Conservation (phyloP, 2,113 vertebrate species). For the Oncorhynchus nerka region DNA sequence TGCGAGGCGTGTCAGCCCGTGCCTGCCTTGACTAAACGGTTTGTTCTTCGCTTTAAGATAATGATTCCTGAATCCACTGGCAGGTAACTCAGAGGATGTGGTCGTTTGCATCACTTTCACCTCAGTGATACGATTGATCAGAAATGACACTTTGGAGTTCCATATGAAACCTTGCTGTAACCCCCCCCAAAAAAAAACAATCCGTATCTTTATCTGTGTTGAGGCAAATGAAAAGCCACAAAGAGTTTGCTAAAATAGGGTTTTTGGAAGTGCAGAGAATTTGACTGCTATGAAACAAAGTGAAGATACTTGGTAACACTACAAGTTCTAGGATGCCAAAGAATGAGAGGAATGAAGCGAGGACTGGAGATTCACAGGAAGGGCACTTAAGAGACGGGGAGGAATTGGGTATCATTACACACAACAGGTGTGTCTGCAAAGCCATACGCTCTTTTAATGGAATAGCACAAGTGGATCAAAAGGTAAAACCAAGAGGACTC, state of each 20-base stretch:
- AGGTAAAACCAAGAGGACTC: conserved; percentile 47
- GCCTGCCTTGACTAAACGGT: not conserved
- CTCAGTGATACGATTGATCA: not conserved
- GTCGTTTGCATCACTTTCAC: not conserved
- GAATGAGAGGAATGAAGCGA: too few species aligned
- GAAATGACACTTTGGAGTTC: not conserved
- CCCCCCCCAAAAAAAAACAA: not conserved
- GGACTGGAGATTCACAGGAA: too few species aligned
- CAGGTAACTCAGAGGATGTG: not conserved
- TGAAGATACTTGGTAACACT: not conserved
- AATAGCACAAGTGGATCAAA: too few species aligned
- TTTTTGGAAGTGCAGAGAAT: not conserved
- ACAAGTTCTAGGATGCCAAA: too few species aligned
- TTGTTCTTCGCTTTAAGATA: not conserved
- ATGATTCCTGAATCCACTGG: not conserved
- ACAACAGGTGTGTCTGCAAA: not conserved
- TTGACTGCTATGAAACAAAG: not conserved
- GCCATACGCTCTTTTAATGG: too few species aligned
- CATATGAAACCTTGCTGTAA: not conserved
- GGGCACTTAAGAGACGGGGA: too few species aligned
- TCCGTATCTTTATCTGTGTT: not conserved
- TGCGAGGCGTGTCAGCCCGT: not conserved
- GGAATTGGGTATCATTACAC: too few species aligned
- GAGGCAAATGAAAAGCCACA: not conserved
- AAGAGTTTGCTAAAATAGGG: not conserved